Evolutionary conservation across 2,888 invertebrate genomes (phyloP).

Genomic region (Lathronympha strigana): DNA sequence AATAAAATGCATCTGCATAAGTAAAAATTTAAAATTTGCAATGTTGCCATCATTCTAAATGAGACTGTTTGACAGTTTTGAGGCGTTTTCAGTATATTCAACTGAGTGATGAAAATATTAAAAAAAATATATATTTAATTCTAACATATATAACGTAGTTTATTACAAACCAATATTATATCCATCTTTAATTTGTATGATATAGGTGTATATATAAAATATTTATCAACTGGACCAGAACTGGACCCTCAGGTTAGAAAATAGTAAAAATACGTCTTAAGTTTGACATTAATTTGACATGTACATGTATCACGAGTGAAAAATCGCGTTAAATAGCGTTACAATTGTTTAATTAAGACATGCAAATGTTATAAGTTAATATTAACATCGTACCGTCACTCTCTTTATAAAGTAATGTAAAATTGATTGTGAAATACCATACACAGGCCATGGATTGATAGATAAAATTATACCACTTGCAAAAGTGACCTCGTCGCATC

Average conservation of each 20-base stretch:
- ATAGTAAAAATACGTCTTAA: constrained; percentile 17
- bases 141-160: too few relatives aligned
- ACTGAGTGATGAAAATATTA: background rate
- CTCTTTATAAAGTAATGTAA: background rate
- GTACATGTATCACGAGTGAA: constrained; percentile 22
- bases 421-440: background rate
- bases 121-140: too few relatives aligned
- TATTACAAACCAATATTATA: too few relatives aligned
- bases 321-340: constrained; percentile 6
- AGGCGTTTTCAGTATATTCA: too few relatives aligned
- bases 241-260: too few relatives aligned
- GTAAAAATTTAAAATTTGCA: too few relatives aligned
- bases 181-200: too few relatives aligned
- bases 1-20: too few relatives aligned
- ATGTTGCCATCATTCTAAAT: too few relatives aligned
- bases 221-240: too few relatives aligned
- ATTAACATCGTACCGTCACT: constrained; percentile 1
- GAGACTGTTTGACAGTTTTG: background rate
- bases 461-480: constrained; percentile 30
- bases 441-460: constrained; percentile 43
- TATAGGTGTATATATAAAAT: too few relatives aligned
- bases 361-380: constrained; percentile 4
- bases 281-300: constrained; percentile 32
- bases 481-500: constrained; percentile 71
- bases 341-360: constrained; percentile 26